Base-by-base conservation (phyloP, 2,113 vertebrate genomes). In the Myiopsitta monachus region DNA sequence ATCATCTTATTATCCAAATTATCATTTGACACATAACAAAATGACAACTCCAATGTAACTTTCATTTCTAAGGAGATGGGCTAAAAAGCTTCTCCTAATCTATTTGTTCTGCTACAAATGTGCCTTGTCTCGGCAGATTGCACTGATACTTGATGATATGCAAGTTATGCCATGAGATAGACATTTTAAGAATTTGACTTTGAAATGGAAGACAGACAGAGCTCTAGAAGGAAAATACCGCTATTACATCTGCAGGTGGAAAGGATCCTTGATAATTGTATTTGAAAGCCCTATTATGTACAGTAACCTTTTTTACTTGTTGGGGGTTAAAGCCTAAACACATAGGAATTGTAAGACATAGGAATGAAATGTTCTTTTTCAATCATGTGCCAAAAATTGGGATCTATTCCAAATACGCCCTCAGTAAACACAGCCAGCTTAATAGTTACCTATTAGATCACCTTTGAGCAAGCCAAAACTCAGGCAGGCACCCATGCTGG, bases 1-100 rank as follows among this genome's bases (percentile, higher is more conserved):
- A 68, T 39, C 33, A 68, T 55, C 43, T 74, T 90, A 68, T 85
- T 92, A 95, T 31, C 51, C 36, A 92, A 92, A 95, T 91, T 82
- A 91, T 91, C 33, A 75, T 47, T 75, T 78, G 43, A 88, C 76
- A 84, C 9, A 2, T 59, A 90, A 91, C 39, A 74, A 93, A 95
- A 88, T 46, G 69, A 84, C 89, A 91, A 76, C 14, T 64, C 44
- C 57, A 89, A 51, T 19, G 28, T 78, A 95, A 87, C 43, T 72
- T 92, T 52, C 21, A 72, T 87, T 92, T 89, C 83, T 78, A 76
- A 82, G 3, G 2, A 64, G 73, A 93, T 2, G 3, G 46, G 24
- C 22, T 79, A 88, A 75, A 61, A 82, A 89, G 43, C 66, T 92
- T 81, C 83, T 78, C 67, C 28, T 81, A 44, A 90, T 86, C 83